Evolutionary conservation across 92 coral and sea anemone genomes (phyloP).

Genomic region (Virgularia gustaviana): DNA sequence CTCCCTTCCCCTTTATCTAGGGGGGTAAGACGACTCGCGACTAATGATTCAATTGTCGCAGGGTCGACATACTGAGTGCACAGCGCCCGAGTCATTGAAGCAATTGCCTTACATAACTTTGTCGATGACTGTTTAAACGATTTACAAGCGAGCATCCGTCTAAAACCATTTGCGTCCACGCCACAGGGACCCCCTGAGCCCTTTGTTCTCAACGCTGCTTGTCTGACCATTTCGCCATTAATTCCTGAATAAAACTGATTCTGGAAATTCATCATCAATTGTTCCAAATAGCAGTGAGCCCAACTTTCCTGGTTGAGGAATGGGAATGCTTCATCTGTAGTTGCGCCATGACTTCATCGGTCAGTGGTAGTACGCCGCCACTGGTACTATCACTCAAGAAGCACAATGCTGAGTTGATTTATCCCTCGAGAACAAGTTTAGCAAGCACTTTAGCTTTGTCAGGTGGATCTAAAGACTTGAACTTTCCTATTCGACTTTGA

Average conservation of each 20-base stretch:
- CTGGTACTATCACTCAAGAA: conserved; percentile 14
- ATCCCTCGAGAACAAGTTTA: conserved; percentile 12
- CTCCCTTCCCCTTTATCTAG: conserved; percentile 30
- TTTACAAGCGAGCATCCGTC: conserved; percentile 36
- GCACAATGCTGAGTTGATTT: conserved; percentile 11
- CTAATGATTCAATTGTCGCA: conserved; percentile 16
- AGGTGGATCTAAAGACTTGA: conserved; percentile 17
- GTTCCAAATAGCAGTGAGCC: conserved; percentile 25
- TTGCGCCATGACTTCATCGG: conserved; percentile 19
- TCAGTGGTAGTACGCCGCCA: conserved; percentile 6
- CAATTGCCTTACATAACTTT: conserved; percentile 24
- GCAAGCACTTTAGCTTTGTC: conserved; percentile 13
- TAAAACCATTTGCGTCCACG: conserved; percentile 44
- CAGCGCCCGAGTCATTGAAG: conserved; percentile 33
- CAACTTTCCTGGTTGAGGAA: conserved; percentile 9
- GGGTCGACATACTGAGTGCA: conserved; percentile 33
- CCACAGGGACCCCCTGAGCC: conserved; percentile 47
- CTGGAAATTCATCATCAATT: conserved; percentile 12
- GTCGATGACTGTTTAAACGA: conserved; percentile 32
- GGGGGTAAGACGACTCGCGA: conserved; percentile 13
- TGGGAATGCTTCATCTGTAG: conserved; percentile 10
- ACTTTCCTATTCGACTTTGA: conserved; percentile 1
- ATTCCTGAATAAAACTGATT: conserved; percentile 6
- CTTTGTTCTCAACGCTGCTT: conserved; percentile 25
- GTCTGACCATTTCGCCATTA: conserved; percentile 12